Conservation (phyloP, 1,140 invertebrate species). For the Samia ricini region DNA sequence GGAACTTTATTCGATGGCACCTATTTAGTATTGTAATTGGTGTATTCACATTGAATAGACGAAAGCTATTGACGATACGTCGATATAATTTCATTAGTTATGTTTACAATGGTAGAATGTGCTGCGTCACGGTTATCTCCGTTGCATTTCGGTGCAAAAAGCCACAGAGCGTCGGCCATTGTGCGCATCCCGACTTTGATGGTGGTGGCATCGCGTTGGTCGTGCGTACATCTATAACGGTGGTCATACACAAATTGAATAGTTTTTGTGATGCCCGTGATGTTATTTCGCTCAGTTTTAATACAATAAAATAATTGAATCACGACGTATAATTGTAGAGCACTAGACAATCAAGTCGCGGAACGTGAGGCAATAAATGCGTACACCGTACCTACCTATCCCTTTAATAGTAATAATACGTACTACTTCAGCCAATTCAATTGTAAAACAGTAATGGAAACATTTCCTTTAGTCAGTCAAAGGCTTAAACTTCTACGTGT, state of each 20-base stretch:
- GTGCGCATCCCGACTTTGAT: constrained; percentile 24
- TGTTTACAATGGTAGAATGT: constrained; percentile 61
- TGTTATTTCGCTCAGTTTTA: constrained; percentile 50
- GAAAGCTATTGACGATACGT: constrained; percentile 47
- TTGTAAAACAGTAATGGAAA: background rate
- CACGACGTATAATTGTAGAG: constrained; percentile 33
- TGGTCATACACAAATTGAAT: constrained; percentile 66
- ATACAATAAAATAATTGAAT: constrained; percentile 64
- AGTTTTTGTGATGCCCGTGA: constrained; percentile 51
- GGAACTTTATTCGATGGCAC: constrained; percentile 22
- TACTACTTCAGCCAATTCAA: background rate
- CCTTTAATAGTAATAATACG: background rate
- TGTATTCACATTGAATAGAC: constrained; percentile 52
- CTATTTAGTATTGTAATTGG: constrained; percentile 40
- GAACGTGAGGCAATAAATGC: background rate
- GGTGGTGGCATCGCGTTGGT: constrained; percentile 39
- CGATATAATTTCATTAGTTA: constrained; percentile 60
- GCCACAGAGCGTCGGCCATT: constrained; percentile 29
- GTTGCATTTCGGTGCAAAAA: constrained; percentile 69
- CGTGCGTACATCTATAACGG: constrained; percentile 67
- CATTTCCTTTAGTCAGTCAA: background rate
- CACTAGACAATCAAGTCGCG: background rate
- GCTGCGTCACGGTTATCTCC: constrained; percentile 53
- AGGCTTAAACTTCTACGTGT: background rate
- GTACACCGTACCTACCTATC: background rate